Evolutionary conservation across 2,797 vertebrate species (phyloP), one percentile per base, ranked within the genome.

Genomic region (Sarcophilus harrisii): DNA sequence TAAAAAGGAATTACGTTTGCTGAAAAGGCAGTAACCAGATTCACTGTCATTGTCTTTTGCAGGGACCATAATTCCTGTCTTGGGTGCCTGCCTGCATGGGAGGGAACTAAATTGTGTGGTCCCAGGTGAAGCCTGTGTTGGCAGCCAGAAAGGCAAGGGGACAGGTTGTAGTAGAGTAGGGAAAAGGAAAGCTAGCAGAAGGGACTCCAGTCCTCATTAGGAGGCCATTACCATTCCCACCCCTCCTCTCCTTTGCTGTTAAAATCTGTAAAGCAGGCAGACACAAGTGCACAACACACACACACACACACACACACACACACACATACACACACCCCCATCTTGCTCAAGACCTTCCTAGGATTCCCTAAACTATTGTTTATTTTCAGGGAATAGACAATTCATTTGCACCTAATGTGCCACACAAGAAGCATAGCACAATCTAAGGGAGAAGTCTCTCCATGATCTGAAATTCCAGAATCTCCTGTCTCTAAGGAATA

Each of bases 1-100:
- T 99, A 98, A 98, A 98, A 98, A 98, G 98, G 98, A 98, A 98
- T 98, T 98, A 98, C 91, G 10, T 98, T 98, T 98, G 98, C 98
- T 98, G 98, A 98, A 98, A 98, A 98, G 97, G 98, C 98, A 98
- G 98, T 98, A 98, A 98, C 98, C 97, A 98, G 98, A 98, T 98
- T 98, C 98, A 95, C 98, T 98, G 98, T 98, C 98, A 97, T 93
- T 98, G 97, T 98, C 98, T 98, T 97, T 98, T 96, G 96, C 96
- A 97, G 95, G 97, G 97, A 95, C 94, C 96, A 10, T 98, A 98
- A 98, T 98, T 98, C 98, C 98, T 55, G 58, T 90, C 96, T 93
- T 1, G 95, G 98, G 97, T 60, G 96, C 96, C 95, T 98, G 97
- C 97, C 18, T 90, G 95, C 95, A 97, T 11, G 0, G 54, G 94